Conservation (phyloP, 2,797 vertebrate genomes). For the Poeciliopsis turneri region DNA sequence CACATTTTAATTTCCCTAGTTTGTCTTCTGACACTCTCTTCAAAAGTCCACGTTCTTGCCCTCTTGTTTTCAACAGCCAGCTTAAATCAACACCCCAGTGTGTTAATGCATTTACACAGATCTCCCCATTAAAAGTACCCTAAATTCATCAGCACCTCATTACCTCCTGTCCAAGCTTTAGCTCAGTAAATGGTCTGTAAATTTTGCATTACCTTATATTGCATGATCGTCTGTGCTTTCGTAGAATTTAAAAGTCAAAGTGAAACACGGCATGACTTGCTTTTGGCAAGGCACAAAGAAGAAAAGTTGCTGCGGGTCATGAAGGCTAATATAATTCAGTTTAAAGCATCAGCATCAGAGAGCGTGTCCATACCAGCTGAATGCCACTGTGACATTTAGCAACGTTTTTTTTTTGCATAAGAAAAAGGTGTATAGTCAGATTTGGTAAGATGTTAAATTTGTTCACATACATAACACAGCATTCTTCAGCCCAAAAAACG, state of each 20-base stretch:
- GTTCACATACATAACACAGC: not conserved
- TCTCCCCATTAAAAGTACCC: slow-evolving; percentile 9
- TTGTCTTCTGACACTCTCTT: slow-evolving; percentile 26
- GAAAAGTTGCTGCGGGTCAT: slow-evolving; percentile 19
- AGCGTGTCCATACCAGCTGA: slow-evolving; percentile 42
- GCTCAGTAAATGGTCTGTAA: slow-evolving; percentile 42
- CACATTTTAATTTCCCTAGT: slow-evolving; percentile 23
- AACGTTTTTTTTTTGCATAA: not conserved
- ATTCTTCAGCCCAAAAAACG: not conserved
- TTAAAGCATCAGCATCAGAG: slow-evolving; percentile 24
- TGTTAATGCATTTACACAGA: slow-evolving; percentile 4
- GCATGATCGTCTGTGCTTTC: slow-evolving; percentile 39
- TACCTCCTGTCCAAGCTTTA: slow-evolving; percentile 25
- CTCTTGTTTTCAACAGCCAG: slow-evolving; percentile 2
- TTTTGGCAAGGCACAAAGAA: slow-evolving; percentile 37
- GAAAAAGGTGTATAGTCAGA: not conserved
- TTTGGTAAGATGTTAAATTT: not conserved
- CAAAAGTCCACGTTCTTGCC: not conserved
- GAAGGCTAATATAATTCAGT: slow-evolving; percentile 35
- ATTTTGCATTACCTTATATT: slow-evolving; percentile 44
- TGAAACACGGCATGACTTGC: slow-evolving; percentile 30
- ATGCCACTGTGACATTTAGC: slow-evolving; percentile 15
- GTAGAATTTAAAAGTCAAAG: slow-evolving; percentile 42
- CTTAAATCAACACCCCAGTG: not conserved
- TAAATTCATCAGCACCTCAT: slow-evolving; percentile 14